Evolutionary conservation across 2,113 vertebrate species (phyloP), one percentile per base, ranked within the genome.

Genomic region (Chaenogobius annularis): DNA sequence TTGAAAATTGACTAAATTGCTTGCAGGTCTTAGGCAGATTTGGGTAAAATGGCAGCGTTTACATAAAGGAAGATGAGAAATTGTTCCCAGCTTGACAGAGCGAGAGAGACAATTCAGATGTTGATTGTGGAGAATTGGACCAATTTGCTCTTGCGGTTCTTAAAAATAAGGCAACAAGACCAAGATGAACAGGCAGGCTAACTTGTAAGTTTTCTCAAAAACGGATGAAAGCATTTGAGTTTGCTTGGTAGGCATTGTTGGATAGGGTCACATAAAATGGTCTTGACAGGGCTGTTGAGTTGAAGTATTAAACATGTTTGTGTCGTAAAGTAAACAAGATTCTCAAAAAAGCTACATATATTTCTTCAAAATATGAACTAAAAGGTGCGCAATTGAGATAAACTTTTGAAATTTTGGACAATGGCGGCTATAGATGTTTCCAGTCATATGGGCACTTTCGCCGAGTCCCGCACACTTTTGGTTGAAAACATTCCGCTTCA

Each of bases 1-100:
- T 85, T 72, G 71, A 17, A 84, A 83, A 84, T 63, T 68, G 77
- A 56, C 65, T 47, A 73, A 81, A 84, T 78, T 78, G 75, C 80
- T 76, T 69, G 48, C 81, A 84, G 72, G 75, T 79, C 77, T 82
- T 40, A 58, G 68, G 17, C 69, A 58, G 68, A 63, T 66, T 37
- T 37, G 0, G 8, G 47, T 75, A 72, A 80, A 86, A 75, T 73
- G 83, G 43, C 20, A 22, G 67, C 70, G 72, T 81, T 86, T 75
- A 83, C 83, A 69, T 35, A 81, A 84, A 86, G 67, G 46, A 73
- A 19, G 19, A 26, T 14, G 48, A 15, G n/a, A 70, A 80, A 80
- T 79, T 71, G 78, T 83, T 77, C 73, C 55, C 79, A 65, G 75
- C 69, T 68, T 61, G 22, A 61, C 47, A 0, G 48, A 59, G 66